Evolutionary conservation across 2,888 invertebrate species (phyloP), one percentile per base, ranked within the genome.

Genomic region (Pyrochroa serraticornis): DNA sequence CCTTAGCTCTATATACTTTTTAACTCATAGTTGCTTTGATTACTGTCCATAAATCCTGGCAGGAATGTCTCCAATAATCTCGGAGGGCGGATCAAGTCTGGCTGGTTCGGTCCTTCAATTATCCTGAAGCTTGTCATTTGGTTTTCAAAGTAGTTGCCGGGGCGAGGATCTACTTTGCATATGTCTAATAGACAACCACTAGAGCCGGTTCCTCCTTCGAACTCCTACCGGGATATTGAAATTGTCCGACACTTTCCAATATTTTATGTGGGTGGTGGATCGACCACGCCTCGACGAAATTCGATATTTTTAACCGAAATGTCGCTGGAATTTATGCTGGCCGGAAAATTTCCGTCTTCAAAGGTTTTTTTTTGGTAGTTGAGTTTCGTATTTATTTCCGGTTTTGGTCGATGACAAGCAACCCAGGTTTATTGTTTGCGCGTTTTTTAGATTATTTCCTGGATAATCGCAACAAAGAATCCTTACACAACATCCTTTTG

Each of bases 121-220:
- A 72, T 70, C 68, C 70, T 60, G 57, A 62, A 66, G 69, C 72
- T 70, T 72, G 71, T 72, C 71, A 72, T 72, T 72, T 72, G 71
- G 68, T 72, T 73, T 72, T 69, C 68, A 70, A 71, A 72, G 71
- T 62, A 70, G 67, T 65, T 67, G 42, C 52, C 62, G 39, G 53
- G 63, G 53, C 57, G 56, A 51, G 52, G 50, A 63, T 63, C 58
- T 51, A 55, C 59, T 70, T 70, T 68, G 66, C 68, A 70, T 69
- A 68, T 58, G 64, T 66, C 64, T 64, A 63, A 66, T 62, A 65
- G 63, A 65, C 46, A 43, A 49, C 44, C 42, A 55, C 43, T 55
- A 49, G 42, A 53, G 35, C 43, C 13, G 31, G 43, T 35, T 9
- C 48, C 34, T 49, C 36, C 34, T 36, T 22, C 37, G 12, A 54